A percentile compares a stretch with the other conserved stretches of the same genome.
phyloP scores from a whole-genome alignment of 2,113 vertebrate species.

The Esox niger region DNA sequence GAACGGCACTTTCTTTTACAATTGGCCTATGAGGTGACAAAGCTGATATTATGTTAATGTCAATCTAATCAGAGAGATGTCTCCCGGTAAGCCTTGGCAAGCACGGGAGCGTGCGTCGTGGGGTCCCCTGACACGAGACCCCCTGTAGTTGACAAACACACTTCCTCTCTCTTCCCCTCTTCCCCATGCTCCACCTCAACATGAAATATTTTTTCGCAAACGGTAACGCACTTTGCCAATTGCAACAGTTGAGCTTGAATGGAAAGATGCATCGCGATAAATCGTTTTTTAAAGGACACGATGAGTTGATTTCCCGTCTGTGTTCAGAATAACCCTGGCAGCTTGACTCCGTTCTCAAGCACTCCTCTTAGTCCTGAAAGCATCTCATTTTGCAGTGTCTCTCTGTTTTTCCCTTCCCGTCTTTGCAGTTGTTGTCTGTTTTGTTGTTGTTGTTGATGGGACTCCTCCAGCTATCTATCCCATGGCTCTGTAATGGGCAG shows the following conservation, averaged over 20 bases:
- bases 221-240: slow-evolving; percentile 30
- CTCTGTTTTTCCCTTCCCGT: slow-evolving; percentile 1
- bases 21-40: slow-evolving; percentile 70
- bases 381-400: slow-evolving; percentile 33
- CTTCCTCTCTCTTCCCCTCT: not conserved
- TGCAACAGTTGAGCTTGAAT: slow-evolving; percentile 29
- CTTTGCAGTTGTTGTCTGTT: slow-evolving; percentile 8
- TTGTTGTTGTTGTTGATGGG: slow-evolving; percentile 36
- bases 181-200: slow-evolving; percentile 6
- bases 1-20: slow-evolving; percentile 57
- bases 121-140: slow-evolving; percentile 32
- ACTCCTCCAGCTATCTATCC: slow-evolving; percentile 28
- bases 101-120: slow-evolving; percentile 24
- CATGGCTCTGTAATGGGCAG: slow-evolving; percentile 30
- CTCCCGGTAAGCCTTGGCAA: slow-evolving; percentile 55
- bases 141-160: not conserved
- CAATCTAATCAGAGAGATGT: slow-evolving; percentile 68
- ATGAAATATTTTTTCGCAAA: slow-evolving; percentile 22
- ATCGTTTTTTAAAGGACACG: slow-evolving; percentile 31
- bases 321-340: slow-evolving; percentile 42
- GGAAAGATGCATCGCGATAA: slow-evolving; percentile 34
- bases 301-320: slow-evolving; percentile 53
- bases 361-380: slow-evolving; percentile 13
- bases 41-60: slow-evolving; percentile 74
- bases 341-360: slow-evolving; percentile 30